A percentile compares a stretch with the other conserved stretches of the same genome.
These are phyloP conservation scores for Diplodus puntazzo DNA, from an alignment of 2,797 vertebrate genomes.

Conservation along the genomic window DNA sequence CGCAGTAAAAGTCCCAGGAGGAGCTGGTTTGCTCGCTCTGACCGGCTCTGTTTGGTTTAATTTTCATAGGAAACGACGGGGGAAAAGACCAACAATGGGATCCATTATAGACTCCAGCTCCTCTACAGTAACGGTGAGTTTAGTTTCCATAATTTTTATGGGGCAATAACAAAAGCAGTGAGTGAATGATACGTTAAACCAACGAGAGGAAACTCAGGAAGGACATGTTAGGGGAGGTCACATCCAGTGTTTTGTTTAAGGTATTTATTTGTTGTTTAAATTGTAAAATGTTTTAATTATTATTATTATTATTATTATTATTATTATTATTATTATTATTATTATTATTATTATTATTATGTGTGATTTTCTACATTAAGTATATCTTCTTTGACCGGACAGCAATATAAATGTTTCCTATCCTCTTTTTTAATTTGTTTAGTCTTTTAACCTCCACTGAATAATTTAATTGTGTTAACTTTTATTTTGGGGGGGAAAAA, in stretches of 20 bases:
- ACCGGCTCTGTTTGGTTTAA: constrained; percentile 74
- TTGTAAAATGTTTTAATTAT: neutral
- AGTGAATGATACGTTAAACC: constrained; percentile 40
- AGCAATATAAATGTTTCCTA: constrained; percentile 20
- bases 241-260: neutral
- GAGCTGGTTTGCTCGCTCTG: constrained; percentile 54
- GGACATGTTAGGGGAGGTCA: constrained; percentile 38
- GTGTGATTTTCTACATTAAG: neutral
- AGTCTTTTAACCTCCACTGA: neutral
- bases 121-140: constrained; percentile 96
- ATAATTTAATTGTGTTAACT: constrained; percentile 36
- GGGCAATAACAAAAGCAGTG: constrained; percentile 53
- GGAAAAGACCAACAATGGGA: constrained; percentile 97
- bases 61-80: constrained; percentile 93
- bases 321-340: constrained; percentile 11
- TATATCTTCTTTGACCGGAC: neutral
- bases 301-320: constrained; percentile 7
- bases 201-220: constrained; percentile 43
- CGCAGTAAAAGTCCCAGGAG: constrained; percentile 65
- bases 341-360: constrained; percentile 10
- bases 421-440: constrained; percentile 11
- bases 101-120: constrained; percentile 95
- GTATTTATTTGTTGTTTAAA: neutral
- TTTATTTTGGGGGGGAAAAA: constrained; percentile 2
- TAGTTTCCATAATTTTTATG: constrained; percentile 58